Evolutionary conservation across 2,113 vertebrate genomes (phyloP).

Genomic region (Electrona antarctica): DNA sequence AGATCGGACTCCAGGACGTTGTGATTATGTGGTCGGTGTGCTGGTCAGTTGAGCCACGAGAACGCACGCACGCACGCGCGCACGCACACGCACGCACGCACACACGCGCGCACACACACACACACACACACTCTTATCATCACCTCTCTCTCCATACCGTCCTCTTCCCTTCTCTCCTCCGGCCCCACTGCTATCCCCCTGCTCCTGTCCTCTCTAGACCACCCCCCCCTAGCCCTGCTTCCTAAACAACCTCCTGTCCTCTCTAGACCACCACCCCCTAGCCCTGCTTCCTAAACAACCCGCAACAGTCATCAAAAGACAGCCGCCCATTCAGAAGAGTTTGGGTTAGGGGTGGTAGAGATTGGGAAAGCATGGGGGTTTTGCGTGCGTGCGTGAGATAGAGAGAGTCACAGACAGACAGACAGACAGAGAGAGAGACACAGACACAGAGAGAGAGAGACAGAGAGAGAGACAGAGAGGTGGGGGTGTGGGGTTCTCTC

Average conservation of each 20-base stretch:
- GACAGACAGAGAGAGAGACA: not conserved
- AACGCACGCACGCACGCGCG: too few relatives aligned
- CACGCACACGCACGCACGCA: not conserved
- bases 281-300: constrained; percentile 60
- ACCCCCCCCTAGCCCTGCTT: constrained; percentile 29
- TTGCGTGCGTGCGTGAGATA: not conserved
- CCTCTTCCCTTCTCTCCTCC: not conserved
- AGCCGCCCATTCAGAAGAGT: constrained; percentile 66
- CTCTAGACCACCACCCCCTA: not conserved
- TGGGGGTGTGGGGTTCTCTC: constrained; percentile 36
- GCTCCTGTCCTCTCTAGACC: not conserved
- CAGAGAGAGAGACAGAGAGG: not conserved
- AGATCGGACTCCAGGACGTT: too few relatives aligned
- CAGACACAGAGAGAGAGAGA: not conserved
- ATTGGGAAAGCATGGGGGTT: too few relatives aligned
- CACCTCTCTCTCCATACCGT: constrained; percentile 38
- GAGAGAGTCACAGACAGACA: not conserved
- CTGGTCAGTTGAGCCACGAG: too few relatives aligned
- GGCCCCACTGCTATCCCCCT: not conserved
- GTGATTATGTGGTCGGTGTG: too few relatives aligned
- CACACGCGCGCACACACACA: not conserved
- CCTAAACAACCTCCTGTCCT: constrained; percentile 49
- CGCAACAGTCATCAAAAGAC: constrained; percentile 64
- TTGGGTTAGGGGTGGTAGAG: constrained; percentile 10
- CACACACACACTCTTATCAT: not conserved